Evolutionary conservation across 2,888 invertebrate species (phyloP), one percentile per base, ranked within the genome.

Genomic region (Cephonodes hylas): DNA sequence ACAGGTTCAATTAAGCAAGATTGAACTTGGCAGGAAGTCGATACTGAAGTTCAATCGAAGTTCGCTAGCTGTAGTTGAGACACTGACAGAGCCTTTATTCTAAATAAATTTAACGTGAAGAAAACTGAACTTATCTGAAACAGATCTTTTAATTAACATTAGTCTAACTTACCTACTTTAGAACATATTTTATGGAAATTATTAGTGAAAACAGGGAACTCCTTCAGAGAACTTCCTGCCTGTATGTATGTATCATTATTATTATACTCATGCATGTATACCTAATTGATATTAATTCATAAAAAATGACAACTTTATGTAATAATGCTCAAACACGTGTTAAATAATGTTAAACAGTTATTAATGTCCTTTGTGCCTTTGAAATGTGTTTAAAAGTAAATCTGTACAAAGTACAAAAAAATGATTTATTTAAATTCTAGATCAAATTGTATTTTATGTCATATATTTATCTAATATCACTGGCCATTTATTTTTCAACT

Each of bases 41-140:
- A 70, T 65, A 69, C 65, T 64, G 62, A 72, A 75, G 64, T 74
- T 72, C 74, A 73, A 75, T 75, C 71, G 74, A 77, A 77, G 71
- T 77, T 75, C 70, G 59, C 65, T 59, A 63, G 63, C 63, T 71
- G 69, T 68, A 66, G 67, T 70, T 71, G 68, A 75, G 68, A 70
- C 69, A 68, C 69, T 70, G 69, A 74, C 65, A 64, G 65, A 63
- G 58, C 62, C 68, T 65, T 65, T 63, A 60, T 66, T 60, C 58
- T 59, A 34, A 22, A 62, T 66, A 60, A 69, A 65, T 67, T 66
- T 64, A 66, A 67, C 69, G 68, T 65, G 64, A 72, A 67, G 66
- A n/a, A 38, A n/a, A 10, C 58, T 42, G 63, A 38, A 38, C 13
- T n/a, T 3, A 38, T 38, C 34, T 38, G n/a, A 3, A 38, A 38